Evolutionary conservation across 2,888 invertebrate species (phyloP), one percentile per base, ranked within the genome.

Genomic region (Caenorhabditis zanzibari): DNA sequence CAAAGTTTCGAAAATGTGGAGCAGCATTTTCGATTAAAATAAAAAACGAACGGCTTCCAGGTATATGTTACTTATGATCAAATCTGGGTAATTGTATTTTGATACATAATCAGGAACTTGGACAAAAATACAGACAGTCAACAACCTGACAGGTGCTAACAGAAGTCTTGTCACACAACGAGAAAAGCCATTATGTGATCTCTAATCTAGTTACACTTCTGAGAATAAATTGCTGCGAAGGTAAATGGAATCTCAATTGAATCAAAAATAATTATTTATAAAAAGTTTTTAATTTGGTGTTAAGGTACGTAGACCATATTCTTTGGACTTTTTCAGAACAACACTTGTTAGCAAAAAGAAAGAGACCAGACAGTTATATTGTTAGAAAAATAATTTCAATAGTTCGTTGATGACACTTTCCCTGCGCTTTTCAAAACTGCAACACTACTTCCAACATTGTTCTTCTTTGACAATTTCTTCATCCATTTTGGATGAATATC

Each of bases 401-500:
- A 72, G 28, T 58, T 58, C 22, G 22, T 19, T 7, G 24, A 73
- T 0, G 61, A 24, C 5, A 28, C 19, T 6, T 59, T 68, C 10
- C 54, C 54, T 5, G 38, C 35, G 16, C 58, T 66, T 52, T 66
- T 49, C 19, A 66, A 7, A 69, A 56, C 41, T n/a, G 38, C 68
- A 38, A 68, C 32, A 56, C 38, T 58, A n/a, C 35, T 71, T 58
- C 44, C 26, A 10, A 22, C 54, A 44, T 10, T 54, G 9, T 26
- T 4, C 1, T 19, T 56, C 4, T 32, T 56, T 1, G 22, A 19
- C 3, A 71, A 4, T 7, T n/a, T 22, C 9, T 71, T 71, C 44
- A 75, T 38, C 64, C 64, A 75, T 22, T 58, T 75, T 16, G 74
- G 74, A 47, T 75, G 75, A 44, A 76, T 32, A 49, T 76, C 75